phyloP scores from a whole-genome alignment of 2,888 invertebrate genomes.

The Parapristionchus giblindavisi region DNA sequence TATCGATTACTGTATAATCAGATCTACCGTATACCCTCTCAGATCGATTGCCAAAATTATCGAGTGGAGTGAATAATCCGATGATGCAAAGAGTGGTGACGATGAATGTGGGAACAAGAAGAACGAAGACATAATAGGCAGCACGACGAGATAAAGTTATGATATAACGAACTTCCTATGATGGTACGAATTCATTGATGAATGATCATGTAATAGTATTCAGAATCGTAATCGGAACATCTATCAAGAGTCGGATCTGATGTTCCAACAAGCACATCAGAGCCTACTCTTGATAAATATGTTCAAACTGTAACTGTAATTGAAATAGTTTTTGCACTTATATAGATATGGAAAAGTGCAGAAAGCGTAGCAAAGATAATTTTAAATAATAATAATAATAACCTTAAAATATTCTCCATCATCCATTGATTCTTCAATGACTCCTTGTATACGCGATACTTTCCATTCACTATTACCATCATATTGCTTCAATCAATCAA shows the following conservation, averaged over 20 bases:
- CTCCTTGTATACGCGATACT: neutral
- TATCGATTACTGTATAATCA: neutral
- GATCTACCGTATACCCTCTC: conserved; percentile 5
- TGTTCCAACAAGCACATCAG: too few relatives aligned
- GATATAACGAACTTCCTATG: conserved; percentile 26
- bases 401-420: conserved; percentile 27
- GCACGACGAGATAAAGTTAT: conserved; percentile 21
- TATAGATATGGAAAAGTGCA: too few relatives aligned
- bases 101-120: conserved; percentile 37
- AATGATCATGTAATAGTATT: too few relatives aligned
- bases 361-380: too few relatives aligned
- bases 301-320: too few relatives aligned
- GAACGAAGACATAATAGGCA: conserved; percentile 35
- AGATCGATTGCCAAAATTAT: conserved; percentile 37
- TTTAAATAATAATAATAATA: too few relatives aligned
- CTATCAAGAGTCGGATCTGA: too few relatives aligned
- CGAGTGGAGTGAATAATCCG: conserved; percentile 35
- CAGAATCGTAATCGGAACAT: too few relatives aligned
- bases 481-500: neutral
- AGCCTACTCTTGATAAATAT: too few relatives aligned
- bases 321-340: too few relatives aligned
- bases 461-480: conserved; percentile 33
- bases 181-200: too few relatives aligned
- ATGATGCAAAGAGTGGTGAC: conserved; percentile 35
- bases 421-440: neutral